A percentile compares a stretch with the other conserved stretches of the same genome.
These are phyloP conservation scores for Panthera uncia DNA, from an alignment of 2,113 vertebrate genomes.

Conservation along the genomic window DNA sequence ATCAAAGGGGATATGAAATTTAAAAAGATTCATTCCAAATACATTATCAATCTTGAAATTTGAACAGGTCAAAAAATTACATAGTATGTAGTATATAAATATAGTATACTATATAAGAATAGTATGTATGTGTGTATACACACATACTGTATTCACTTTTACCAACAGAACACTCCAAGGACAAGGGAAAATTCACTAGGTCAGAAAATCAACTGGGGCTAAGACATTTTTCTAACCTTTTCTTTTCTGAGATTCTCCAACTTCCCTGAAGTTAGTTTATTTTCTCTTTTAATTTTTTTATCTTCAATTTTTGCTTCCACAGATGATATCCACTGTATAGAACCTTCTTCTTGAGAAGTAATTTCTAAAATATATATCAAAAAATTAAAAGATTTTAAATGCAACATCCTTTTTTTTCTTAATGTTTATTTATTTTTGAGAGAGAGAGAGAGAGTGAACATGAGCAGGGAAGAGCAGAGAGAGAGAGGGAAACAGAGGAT, in stretches of 20 bases:
- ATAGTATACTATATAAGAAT: too few relatives aligned
- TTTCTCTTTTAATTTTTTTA: conserved; percentile 80
- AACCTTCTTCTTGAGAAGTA: conserved; percentile 43
- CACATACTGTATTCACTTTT: neutral
- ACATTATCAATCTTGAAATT: conserved; percentile 7
- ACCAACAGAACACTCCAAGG: neutral
- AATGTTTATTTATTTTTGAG: too few relatives aligned
- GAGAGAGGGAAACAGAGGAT: too few relatives aligned
- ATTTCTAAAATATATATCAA: conserved; percentile 66
- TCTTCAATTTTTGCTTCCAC: conserved; percentile 84
- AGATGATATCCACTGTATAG: conserved; percentile 92
- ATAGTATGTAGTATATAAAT: neutral
- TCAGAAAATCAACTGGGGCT: neutral
- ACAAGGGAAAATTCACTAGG: neutral
- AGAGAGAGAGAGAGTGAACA: too few relatives aligned
- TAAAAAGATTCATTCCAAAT: neutral
- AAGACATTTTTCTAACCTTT: conserved; percentile 86
- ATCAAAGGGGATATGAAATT: neutral
- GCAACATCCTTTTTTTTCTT: neutral
- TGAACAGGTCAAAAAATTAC: neutral
- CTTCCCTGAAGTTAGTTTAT: conserved; percentile 87
- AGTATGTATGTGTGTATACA: too few relatives aligned
- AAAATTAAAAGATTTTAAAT: conserved; percentile 45
- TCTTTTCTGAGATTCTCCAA: conserved; percentile 91
- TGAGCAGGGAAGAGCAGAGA: too few relatives aligned